A percentile compares a stretch with the other conserved stretches of the same genome.
Evolutionary conservation across 2,888 invertebrate genomes (phyloP).

Genomic region (Acrobasis repandana): DNA sequence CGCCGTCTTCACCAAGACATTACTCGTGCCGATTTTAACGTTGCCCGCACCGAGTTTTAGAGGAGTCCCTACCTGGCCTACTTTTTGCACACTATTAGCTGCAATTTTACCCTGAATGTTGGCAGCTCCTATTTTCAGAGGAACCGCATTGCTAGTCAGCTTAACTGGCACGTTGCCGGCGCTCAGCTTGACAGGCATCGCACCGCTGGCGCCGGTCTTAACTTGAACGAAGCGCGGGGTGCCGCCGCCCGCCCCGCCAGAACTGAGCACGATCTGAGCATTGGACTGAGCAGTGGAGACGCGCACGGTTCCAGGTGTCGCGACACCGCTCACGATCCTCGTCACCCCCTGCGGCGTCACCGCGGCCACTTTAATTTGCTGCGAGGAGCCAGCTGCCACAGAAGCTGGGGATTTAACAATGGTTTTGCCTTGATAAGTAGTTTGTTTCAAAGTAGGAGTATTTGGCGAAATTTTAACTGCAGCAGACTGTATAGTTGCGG

Average conservation of each 20-base stretch:
- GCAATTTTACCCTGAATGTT: slow-evolving; percentile 69
- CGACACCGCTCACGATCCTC: slow-evolving; percentile 69
- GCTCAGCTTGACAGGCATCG: slow-evolving; percentile 66
- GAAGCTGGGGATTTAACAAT: slow-evolving; percentile 54
- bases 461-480: slow-evolving; percentile 68
- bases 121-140: slow-evolving; percentile 70
- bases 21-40: slow-evolving; percentile 74
- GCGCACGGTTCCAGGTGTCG: slow-evolving; percentile 62
- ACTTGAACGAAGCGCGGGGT: slow-evolving; percentile 74
- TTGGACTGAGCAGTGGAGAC: slow-evolving; percentile 68
- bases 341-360: slow-evolving; percentile 73
- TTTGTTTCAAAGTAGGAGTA: slow-evolving; percentile 64
- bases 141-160: slow-evolving; percentile 62
- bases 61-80: slow-evolving; percentile 52
- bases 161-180: slow-evolving; percentile 69
- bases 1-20: slow-evolving; percentile 72
- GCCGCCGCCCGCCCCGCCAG: slow-evolving; percentile 53
- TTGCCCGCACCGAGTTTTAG: slow-evolving; percentile 73
- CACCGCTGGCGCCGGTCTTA: slow-evolving; percentile 61
- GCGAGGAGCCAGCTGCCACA: slow-evolving; percentile 56
- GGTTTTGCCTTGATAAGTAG: slow-evolving; percentile 62
- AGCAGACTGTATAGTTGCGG: slow-evolving; percentile 58
- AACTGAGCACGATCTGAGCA: slow-evolving; percentile 66
- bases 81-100: slow-evolving; percentile 64
- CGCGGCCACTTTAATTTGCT: slow-evolving; percentile 71